These are phyloP conservation scores for Caenorhabditis uteleia DNA, from an alignment of 2,888 invertebrate genomes.

Conservation along the genomic window DNA sequence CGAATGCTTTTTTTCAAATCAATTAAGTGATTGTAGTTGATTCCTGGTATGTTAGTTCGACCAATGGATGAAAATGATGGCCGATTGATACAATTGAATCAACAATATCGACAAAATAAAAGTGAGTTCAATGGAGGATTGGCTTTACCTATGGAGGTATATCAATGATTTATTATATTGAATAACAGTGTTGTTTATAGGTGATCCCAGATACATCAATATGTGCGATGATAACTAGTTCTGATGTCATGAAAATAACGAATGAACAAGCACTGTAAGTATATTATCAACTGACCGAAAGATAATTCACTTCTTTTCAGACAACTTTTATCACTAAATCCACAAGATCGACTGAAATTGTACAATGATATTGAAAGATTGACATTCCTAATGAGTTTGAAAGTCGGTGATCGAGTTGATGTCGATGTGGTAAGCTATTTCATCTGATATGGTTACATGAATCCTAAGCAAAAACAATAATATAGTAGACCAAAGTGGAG, in stretches of 20 bases:
- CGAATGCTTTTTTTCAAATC: too few relatives aligned
- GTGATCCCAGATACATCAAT: conserved; percentile 1
- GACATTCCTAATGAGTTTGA: conserved; percentile 12
- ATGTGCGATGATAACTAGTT: conserved; percentile 26
- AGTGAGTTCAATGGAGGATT: too few relatives aligned
- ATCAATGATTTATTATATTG: neutral
- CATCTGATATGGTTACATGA: neutral
- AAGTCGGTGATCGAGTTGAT: conserved; percentile 13
- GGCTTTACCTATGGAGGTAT: conserved; percentile 16
- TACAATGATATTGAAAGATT: conserved; percentile 16
- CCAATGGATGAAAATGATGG: conserved; percentile 25
- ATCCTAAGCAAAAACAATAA: neutral
- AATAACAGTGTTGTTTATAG: conserved; percentile 3
- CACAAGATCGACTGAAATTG: conserved; percentile 12
- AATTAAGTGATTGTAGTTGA: neutral
- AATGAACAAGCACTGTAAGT: conserved; percentile 26
- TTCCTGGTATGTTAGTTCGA: conserved; percentile 16
- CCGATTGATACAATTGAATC: conserved; percentile 9
- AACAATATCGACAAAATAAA: conserved; percentile 6
- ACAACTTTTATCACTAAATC: conserved; percentile 17
- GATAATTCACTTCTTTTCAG: conserved; percentile 8
- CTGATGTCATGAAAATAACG: conserved; percentile 20
- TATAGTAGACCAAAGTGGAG: too few relatives aligned
- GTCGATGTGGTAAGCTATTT: conserved; percentile 29
- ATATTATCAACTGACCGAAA: neutral